Conservation (phyloP, 2,888 invertebrate genomes). For the Boloria selene region DNA sequence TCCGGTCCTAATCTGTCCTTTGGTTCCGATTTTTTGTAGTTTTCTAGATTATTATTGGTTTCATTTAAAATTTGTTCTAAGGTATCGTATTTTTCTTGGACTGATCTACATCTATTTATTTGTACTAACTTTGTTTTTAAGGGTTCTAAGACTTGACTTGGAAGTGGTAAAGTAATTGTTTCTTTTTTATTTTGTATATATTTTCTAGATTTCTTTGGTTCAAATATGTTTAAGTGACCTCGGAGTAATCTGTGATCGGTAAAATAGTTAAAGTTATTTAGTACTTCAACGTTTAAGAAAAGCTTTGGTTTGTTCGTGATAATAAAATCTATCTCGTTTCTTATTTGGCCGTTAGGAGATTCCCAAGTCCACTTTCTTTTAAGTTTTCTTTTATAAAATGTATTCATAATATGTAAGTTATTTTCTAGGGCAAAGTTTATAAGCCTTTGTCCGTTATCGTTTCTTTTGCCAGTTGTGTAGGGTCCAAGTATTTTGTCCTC, state of each 20-base stretch:
- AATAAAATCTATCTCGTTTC: too few species aligned
- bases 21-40: too few species aligned
- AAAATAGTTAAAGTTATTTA: neutral
- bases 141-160: slow-evolving; percentile 4
- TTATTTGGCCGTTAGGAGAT: too few species aligned
- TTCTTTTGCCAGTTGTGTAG: slow-evolving; percentile 35
- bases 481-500: slow-evolving; percentile 35
- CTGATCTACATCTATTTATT: too few species aligned
- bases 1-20: too few species aligned
- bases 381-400: too few species aligned
- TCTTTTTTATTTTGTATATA: neutral
- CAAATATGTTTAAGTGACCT: neutral
- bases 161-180: neutral
- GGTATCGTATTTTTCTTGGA: too few species aligned
- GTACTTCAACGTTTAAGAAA: neutral
- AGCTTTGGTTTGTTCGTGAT: too few species aligned
- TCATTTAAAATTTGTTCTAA: too few species aligned
- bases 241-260: slow-evolving; percentile 1
- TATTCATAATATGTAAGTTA: neutral
- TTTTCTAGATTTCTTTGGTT: neutral
- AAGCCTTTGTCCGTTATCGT: slow-evolving; percentile 41
- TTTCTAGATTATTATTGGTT: too few species aligned
- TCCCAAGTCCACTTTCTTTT: too few species aligned
- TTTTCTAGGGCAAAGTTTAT: slow-evolving; percentile 34
- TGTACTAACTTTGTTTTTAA: too few species aligned